phyloP scores from a whole-genome alignment of 2,888 invertebrate genomes.

The Halictus ligatus region DNA sequence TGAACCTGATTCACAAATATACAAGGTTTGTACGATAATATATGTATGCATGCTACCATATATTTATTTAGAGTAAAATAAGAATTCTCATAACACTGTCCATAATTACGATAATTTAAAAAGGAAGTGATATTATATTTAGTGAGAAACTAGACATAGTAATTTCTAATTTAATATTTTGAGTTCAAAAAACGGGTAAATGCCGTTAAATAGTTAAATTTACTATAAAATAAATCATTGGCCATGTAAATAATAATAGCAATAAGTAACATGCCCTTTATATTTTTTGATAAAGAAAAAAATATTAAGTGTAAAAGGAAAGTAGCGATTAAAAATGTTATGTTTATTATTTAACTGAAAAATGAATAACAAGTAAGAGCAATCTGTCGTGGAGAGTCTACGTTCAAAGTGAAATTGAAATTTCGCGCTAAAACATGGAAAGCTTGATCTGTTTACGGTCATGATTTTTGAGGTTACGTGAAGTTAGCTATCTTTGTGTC shows the following conservation, averaged over 20 bases:
- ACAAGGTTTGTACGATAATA: constrained; percentile 87
- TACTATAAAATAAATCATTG: not conserved
- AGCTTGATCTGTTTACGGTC: constrained; percentile 69
- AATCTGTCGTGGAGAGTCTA: not conserved
- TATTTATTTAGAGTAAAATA: constrained; percentile 3
- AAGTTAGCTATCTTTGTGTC: constrained; percentile 55
- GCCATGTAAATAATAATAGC: not conserved
- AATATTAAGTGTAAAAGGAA: not conserved
- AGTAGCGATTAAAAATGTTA: not conserved
- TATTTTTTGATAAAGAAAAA: not conserved
- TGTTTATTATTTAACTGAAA: not conserved
- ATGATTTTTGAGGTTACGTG: constrained; percentile 69
- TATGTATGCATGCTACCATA: constrained; percentile 9
- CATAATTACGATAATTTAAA: not conserved
- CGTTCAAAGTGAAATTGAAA: constrained; percentile 61
- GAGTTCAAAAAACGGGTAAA: not conserved
- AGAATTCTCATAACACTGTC: not conserved
- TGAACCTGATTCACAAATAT: constrained; percentile 98
- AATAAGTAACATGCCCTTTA: not conserved
- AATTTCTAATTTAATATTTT: constrained; percentile 8
- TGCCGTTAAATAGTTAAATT: too few relatives aligned
- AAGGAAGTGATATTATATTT: constrained; percentile 3
- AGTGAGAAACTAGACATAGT: not conserved
- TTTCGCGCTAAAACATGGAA: constrained; percentile 73
- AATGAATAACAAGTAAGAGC: not conserved